Evolutionary conservation across 1,140 invertebrate genomes (phyloP), one percentile per base, ranked within the genome.

Genomic region (Drosophila mojavensis): DNA sequence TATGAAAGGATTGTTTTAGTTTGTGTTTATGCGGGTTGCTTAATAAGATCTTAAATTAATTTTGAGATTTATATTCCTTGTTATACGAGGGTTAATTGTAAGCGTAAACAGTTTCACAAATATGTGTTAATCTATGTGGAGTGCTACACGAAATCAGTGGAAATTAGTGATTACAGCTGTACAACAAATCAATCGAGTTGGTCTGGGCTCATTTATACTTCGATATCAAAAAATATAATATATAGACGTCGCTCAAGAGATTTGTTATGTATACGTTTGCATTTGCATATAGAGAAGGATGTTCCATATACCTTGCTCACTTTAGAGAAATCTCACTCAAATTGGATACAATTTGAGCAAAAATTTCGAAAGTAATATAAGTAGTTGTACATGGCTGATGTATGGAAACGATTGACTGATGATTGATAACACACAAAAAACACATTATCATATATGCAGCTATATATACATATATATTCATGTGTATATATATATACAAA

Each of bases 151-250:
- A 39, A 62, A 15, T 39, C 5, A 54, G 50, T 30, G n/a, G 50
- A 63, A 58, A 53, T 47, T 26, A 45, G 43, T 56, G 48, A 51
- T 4, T 51, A 17, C 20, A 24, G 41, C 43, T 24, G 36, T 59
- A 83, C 74, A 88, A 88, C 84, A 88, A 89, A 89, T 81, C 84
- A 81, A 88, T 88, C 78, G 84, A 88, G 84, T 70, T 89, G 68
- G 84, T 88, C 84, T 88, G 84, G 84, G 84, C 84, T 84, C 84
- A 88, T 89, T 83, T 89, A 89, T 89, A 89, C 74, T 89, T 84
- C 67, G 73, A 78, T 81, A 83, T 86, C 51, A 66, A 84, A 89
- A 80, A 81, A 89, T 89, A 89, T 81, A 89, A 89, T 74, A 62
- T 88, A 83, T 90, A 89, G 85, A 89, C 84, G 61, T 84, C 43